These are phyloP conservation scores for Pachyseris speciosa DNA, from an alignment of 64 coral and sea anemone species.

Conservation along the genomic window DNA sequence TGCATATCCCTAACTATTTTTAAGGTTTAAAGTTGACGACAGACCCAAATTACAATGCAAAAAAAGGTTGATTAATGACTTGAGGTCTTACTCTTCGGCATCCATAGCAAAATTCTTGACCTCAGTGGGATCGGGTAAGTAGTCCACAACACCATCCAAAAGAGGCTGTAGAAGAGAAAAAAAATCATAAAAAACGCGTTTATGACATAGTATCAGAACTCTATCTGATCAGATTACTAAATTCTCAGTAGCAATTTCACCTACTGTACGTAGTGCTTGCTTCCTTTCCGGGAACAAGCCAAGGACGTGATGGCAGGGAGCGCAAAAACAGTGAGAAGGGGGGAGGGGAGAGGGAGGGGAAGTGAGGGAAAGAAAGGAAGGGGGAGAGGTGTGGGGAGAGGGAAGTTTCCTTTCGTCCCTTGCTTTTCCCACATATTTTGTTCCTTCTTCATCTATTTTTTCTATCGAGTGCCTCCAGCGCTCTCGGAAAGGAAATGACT, in stretches of 20 bases:
- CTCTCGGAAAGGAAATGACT: no score
- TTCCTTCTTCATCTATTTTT: no score
- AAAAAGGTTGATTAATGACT: background rate
- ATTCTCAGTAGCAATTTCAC: no score
- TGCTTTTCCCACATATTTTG: no score
- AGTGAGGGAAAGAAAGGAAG: background rate
- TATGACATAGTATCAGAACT: no score
- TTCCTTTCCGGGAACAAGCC: background rate
- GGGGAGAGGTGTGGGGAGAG: background rate
- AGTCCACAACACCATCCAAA: conserved; percentile 89
- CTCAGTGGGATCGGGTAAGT: conserved; percentile 86
- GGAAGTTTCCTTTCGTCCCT: no score
- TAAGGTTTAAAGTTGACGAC: no score
- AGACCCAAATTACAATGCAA: no score
- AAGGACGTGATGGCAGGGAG: background rate
- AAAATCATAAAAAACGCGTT: background rate
- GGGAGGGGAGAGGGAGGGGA: background rate
- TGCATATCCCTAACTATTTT: no score
- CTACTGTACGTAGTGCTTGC: no score
- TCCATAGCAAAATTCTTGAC: conserved; percentile 83
- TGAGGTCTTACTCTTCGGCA: conserved; percentile 76
- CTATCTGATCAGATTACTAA: no score
- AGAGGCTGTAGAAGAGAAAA: conserved; percentile 53
- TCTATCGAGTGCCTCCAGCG: no score
- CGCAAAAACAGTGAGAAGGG: background rate